Conservation (phyloP, 1,140 invertebrate species). For the Brachionus manjavacas region DNA sequence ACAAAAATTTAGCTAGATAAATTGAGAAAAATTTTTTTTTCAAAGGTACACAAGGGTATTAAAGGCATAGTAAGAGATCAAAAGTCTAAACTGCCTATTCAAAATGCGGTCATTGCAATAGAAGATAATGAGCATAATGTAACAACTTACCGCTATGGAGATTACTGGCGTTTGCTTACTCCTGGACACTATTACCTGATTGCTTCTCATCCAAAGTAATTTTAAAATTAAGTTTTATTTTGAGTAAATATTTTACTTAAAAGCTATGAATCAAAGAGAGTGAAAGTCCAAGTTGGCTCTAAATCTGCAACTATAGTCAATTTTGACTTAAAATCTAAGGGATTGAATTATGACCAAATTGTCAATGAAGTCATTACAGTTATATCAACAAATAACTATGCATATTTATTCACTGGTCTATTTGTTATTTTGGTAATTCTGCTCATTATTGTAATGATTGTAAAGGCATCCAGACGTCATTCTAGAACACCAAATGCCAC, state of each 20-base stretch:
- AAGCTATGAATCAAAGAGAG: conserved; percentile 8
- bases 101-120: background rate
- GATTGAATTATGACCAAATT: conserved; percentile 1
- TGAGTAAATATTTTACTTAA: background rate
- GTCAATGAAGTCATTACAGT: background rate
- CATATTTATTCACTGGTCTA: conserved; percentile 6
- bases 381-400: conserved; percentile 8
- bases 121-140: conserved; percentile 37
- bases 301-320: background rate
- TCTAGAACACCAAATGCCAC: background rate
- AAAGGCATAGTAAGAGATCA: conserved; percentile 13
- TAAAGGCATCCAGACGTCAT: background rate
- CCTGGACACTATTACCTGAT: conserved; percentile 6
- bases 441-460: background rate
- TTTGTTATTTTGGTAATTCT: background rate
- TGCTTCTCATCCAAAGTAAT: conserved; percentile 30
- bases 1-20: background rate
- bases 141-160: background rate
- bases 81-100: background rate
- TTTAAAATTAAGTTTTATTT: background rate
- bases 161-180: conserved; percentile 35
- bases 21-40: background rate
- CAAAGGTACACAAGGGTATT: conserved; percentile 4
- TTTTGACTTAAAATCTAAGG: conserved; percentile 6
- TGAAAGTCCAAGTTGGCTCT: conserved; percentile 17